phyloP scores from a whole-genome alignment of 1,140 invertebrate species.

The Drepana arcuata region DNA sequence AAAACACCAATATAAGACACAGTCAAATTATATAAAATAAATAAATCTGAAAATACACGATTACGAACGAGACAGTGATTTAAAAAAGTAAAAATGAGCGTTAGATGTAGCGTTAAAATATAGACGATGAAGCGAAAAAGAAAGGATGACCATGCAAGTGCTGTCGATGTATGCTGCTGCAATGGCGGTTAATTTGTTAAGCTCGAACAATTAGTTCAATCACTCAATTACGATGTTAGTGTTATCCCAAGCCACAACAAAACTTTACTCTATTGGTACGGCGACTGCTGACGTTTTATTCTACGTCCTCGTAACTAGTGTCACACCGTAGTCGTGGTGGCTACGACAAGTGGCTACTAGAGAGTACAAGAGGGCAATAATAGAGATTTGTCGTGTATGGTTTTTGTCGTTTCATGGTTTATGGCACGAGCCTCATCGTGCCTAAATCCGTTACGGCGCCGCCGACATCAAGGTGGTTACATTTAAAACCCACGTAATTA shows the following conservation, averaged over 20 bases:
- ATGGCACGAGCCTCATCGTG: too few relatives aligned
- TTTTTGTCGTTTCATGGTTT: too few relatives aligned
- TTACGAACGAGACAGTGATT: slow-evolving; percentile 15
- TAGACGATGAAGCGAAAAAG: slow-evolving; percentile 22
- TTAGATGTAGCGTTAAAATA: too few relatives aligned
- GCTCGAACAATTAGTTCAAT: slow-evolving; percentile 38
- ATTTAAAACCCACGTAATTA: too few relatives aligned
- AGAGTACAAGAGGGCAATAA: too few relatives aligned
- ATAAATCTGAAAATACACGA: slow-evolving; percentile 11
- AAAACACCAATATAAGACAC: slow-evolving; percentile 3
- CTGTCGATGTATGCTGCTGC: slow-evolving; percentile 58
- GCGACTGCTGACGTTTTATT: slow-evolving; percentile 43
- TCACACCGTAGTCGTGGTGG: too few relatives aligned
- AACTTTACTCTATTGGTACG: slow-evolving; percentile 40
- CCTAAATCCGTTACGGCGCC: too few relatives aligned
- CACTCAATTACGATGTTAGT: slow-evolving; percentile 31
- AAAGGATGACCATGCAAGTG: slow-evolving; percentile 34
- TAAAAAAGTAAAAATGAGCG: slow-evolving; percentile 10
- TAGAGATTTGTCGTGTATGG: too few relatives aligned
- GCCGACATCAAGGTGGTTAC: too few relatives aligned
- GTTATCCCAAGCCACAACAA: slow-evolving; percentile 67
- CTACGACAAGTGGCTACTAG: too few relatives aligned
- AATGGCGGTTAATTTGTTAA: slow-evolving; percentile 50
- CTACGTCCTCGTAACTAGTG: too few relatives aligned
- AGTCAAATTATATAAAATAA: slow-evolving; percentile 12